phyloP scores from a whole-genome alignment of 2,888 invertebrate genomes.

The Meloe dianella region DNA sequence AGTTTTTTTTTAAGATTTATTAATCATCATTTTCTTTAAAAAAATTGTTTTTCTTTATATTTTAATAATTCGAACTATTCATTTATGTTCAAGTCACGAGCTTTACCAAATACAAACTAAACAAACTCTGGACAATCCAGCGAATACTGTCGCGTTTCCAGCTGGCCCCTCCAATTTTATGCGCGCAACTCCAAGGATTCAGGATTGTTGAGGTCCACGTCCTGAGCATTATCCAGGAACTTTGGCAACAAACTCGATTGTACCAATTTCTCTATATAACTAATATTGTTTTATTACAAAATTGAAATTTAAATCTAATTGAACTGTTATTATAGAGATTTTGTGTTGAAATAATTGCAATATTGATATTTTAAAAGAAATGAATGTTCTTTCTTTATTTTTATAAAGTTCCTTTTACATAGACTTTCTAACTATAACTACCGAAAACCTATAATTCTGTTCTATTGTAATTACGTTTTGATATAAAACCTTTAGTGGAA shows the following conservation, averaged over 20 bases:
- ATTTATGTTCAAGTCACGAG: neutral
- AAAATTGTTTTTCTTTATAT: no score
- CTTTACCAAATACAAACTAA: conserved; percentile 4
- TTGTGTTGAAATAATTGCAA: neutral
- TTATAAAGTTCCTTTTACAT: no score
- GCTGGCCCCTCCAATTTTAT: conserved; percentile 28
- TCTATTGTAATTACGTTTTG: neutral
- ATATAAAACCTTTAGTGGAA: neutral
- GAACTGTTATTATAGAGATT: no score
- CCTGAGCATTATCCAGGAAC: conserved; percentile 14
- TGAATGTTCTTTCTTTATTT: no score
- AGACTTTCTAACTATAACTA: neutral
- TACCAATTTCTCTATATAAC: neutral
- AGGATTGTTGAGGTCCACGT: conserved; percentile 24
- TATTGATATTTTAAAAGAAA: neutral
- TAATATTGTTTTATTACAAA: neutral
- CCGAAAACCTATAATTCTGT: neutral
- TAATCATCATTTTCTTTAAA: no score
- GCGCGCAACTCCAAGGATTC: conserved; percentile 30
- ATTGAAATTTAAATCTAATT: neutral
- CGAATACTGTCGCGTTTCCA: conserved; percentile 27
- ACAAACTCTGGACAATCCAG: conserved; percentile 18
- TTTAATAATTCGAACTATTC: neutral
- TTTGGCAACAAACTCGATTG: neutral
- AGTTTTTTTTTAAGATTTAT: no score